Evolutionary conservation across 1,140 invertebrate genomes (phyloP), one percentile per base, ranked within the genome.

Genomic region (Heliconius eleuchia): DNA sequence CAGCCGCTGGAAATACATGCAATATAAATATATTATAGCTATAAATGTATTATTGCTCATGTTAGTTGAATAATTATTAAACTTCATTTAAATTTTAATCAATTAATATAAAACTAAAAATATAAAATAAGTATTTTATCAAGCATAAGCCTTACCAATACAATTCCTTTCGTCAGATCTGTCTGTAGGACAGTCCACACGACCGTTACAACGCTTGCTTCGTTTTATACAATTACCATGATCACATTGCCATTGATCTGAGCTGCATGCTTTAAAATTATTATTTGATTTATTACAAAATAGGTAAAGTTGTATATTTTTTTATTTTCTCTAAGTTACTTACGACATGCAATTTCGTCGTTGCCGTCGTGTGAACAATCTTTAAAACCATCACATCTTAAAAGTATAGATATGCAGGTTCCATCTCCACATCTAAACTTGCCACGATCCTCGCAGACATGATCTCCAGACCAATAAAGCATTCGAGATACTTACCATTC

Each of bases 151-250:
- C 89, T 95, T 95, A 96, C 96, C 95, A 77, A 95, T 91, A 89
- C 97, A 97, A 93, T 96, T 95, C 79, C 95, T 92, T 86, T 97
- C 97, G 90, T 97, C 97, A 19, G 97, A 97, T 83, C 95, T 94
- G 89, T 97, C 96, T 13, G 95, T 92, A n/a, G 95, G 95, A 87
- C 97, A 97, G 89, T 97, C 96, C 73, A 94, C 92, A 16, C 94
- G 92, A 77, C 96, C 96, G 88, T 97, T 95, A 86, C 97, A 97
- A 50, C 95, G 94, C 76, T 96, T 94, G 57, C 88, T 94, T 73
- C 94, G 91, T 42, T 95, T 94, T 83, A 97, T 96, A 85, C 97
- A 97, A 77, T 87, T 95, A 60, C 96, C 96, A 80, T 95, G 94
- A 87, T 96, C 95, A 83, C 95, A 96, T 88, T 96, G 95, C 95